Conservation (phyloP, 2,888 invertebrate genomes). For the Rhamnusium bicolor region DNA sequence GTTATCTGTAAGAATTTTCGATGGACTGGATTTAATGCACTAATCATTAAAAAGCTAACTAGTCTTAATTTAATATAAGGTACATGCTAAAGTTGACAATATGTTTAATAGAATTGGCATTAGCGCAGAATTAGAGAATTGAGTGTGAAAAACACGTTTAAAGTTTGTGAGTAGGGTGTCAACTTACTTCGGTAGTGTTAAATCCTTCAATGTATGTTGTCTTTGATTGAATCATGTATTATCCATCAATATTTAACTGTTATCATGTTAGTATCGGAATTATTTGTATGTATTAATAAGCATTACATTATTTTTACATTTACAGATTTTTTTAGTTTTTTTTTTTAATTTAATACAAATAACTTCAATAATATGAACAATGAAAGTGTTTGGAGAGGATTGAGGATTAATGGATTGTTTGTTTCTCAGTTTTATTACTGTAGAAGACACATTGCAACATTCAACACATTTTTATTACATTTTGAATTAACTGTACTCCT, state of each 20-base stretch:
- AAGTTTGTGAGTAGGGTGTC: slow-evolving; percentile 64
- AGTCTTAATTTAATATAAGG: slow-evolving; percentile 12
- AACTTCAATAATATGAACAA: slow-evolving; percentile 21
- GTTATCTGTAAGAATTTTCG: slow-evolving; percentile 35
- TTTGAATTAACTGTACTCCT: not conserved
- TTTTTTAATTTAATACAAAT: slow-evolving; percentile 16
- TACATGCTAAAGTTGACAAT: slow-evolving; percentile 37
- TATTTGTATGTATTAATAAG: slow-evolving; percentile 1
- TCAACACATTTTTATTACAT: not conserved
- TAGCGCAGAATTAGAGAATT: slow-evolving; percentile 39
- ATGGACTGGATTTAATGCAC: slow-evolving; percentile 29
- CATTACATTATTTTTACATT: no score
- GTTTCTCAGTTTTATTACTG: not conserved
- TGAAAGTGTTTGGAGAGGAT: slow-evolving; percentile 25
- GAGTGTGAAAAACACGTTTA: slow-evolving; percentile 57
- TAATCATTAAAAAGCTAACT: slow-evolving; percentile 28
- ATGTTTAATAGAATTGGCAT: slow-evolving; percentile 41
- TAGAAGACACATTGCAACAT: not conserved
- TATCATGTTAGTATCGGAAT: slow-evolving; percentile 30
- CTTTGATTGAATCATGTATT: slow-evolving; percentile 62
- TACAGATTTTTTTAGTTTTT: not conserved
- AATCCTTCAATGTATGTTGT: slow-evolving; percentile 65
- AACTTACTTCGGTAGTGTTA: slow-evolving; percentile 70
- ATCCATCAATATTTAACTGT: slow-evolving; percentile 37
- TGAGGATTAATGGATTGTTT: not conserved